Evolutionary conservation across 2,797 vertebrate genomes (phyloP).

Genomic region (Phrynocephalus forsythii): DNA sequence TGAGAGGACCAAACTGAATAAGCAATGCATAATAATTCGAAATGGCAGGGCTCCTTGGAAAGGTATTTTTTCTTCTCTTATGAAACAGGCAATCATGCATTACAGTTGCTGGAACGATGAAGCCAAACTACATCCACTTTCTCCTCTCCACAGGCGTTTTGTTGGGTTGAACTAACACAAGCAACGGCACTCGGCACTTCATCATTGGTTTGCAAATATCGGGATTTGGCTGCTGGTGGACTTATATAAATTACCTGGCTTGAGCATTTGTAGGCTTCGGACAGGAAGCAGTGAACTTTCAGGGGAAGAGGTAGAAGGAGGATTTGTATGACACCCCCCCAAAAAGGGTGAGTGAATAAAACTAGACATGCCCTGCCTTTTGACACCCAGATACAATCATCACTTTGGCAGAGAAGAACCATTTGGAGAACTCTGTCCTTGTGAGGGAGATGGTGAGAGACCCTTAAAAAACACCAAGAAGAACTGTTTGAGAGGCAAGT

Average conservation of each 20-base stretch:
- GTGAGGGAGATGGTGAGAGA: slow-evolving; percentile 16
- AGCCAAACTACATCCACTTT: neutral
- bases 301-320: neutral
- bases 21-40: no score
- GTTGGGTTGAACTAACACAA: neutral
- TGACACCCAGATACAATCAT: neutral
- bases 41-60: no score
- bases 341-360: slow-evolving; percentile 4
- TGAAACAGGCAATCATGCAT: neutral
- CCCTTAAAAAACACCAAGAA: neutral
- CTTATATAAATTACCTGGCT: slow-evolving; percentile 2
- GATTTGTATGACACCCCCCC: neutral
- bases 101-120: neutral
- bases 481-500: neutral
- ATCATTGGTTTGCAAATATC: neutral
- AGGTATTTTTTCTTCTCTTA: neutral
- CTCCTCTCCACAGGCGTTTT: neutral
- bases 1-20: neutral
- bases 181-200: neutral
- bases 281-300: neutral
- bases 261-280: neutral
- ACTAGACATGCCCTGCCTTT: neutral
- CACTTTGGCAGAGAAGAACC: slow-evolving; percentile 11
- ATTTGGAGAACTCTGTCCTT: slow-evolving; percentile 16
- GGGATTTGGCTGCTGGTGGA: neutral